These are phyloP conservation scores for Zosterops hypoxanthus DNA, from an alignment of 2,113 vertebrate species.

Conservation along the genomic window DNA sequence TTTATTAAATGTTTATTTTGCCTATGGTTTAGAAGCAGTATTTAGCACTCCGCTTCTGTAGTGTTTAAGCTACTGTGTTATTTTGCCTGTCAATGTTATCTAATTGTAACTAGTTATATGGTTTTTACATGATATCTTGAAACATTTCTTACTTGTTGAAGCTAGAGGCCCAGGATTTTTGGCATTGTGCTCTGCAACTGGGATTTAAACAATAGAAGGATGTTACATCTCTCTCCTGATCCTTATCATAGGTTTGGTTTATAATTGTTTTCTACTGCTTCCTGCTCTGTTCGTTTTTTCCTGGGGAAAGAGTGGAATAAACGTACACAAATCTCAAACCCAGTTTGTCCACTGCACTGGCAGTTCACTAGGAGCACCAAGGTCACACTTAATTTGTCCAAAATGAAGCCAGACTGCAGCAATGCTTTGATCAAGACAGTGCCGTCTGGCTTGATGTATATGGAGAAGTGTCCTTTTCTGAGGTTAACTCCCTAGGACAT, in stretches of 20 bases:
- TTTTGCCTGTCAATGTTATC: not conserved
- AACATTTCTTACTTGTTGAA: constrained; percentile 11
- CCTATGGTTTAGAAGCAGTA: not conserved
- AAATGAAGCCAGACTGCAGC: constrained; percentile 25
- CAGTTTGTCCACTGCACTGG: not conserved
- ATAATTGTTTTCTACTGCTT: constrained; percentile 39
- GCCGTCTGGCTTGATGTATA: not conserved
- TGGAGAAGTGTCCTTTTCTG: not conserved
- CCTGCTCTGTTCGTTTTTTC: not conserved
- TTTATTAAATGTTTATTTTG: not conserved
- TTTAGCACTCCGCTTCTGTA: not conserved
- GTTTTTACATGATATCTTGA: not conserved
- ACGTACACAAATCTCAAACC: not conserved
- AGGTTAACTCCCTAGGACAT: not conserved
- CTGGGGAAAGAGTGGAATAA: not conserved
- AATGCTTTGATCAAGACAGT: constrained; percentile 38
- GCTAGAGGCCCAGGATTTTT: not conserved
- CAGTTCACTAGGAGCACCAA: not conserved
- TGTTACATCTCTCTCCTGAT: constrained; percentile 44
- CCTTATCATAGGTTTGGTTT: constrained; percentile 12
- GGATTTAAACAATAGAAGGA: constrained; percentile 39
- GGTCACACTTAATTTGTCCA: constrained; percentile 46
- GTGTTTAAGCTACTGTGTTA: not conserved
- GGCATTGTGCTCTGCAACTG: not conserved
- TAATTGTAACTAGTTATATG: not conserved